A percentile compares a stretch with the other conserved stretches of the same genome.
These are phyloP conservation scores for Heptranchias perlo DNA, from an alignment of 2,113 vertebrate species.

Conservation along the genomic window DNA sequence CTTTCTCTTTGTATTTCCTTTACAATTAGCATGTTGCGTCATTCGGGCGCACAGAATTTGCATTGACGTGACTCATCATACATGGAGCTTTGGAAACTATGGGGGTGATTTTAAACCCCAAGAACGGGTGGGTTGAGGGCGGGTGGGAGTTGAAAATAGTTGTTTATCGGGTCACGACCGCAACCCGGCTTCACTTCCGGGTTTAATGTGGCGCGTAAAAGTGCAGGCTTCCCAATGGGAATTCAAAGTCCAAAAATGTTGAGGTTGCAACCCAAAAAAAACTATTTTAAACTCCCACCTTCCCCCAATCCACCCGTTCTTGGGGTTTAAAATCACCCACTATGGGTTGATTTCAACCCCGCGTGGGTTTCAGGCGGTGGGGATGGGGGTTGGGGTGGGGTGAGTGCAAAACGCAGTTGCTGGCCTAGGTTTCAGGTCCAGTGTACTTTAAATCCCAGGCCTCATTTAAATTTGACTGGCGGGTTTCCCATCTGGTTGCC, in stretches of 20 bases:
- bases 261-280: no score
- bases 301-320: no score
- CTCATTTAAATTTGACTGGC: neutral
- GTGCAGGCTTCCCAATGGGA: no score
- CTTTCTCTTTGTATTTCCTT: no score
- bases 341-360: neutral
- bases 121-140: no score
- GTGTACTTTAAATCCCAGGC: neutral
- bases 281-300: no score
- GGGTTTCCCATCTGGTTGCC: neutral
- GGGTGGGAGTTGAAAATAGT: no score
- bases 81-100: neutral
- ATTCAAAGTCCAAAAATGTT: no score
- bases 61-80: neutral
- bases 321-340: no score
- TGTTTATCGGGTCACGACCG: no score
- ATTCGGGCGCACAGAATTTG: neutral
- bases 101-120: neutral
- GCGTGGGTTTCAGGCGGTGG: neutral
- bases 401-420: neutral
- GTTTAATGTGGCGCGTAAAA: no score
- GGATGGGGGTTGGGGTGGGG: neutral
- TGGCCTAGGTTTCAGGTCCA: neutral
- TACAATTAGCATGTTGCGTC: neutral
- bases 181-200: no score